Evolutionary conservation across 2,888 invertebrate genomes (phyloP).

Genomic region (Lithophane semibrunnea): DNA sequence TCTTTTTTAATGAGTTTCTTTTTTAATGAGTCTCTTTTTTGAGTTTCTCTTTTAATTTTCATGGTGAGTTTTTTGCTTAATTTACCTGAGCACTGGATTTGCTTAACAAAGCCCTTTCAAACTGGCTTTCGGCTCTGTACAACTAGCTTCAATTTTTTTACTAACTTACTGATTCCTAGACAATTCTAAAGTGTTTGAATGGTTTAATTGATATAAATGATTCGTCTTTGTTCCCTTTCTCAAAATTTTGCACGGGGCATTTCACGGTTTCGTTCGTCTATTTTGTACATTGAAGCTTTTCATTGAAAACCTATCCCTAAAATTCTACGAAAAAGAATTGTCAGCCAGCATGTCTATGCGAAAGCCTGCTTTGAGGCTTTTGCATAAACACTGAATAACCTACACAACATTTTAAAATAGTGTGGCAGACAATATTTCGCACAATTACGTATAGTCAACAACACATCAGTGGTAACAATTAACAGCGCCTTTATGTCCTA

Average conservation of each 20-base stretch:
- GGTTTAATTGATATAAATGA: background rate
- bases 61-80: constrained; percentile 70
- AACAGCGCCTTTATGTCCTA: background rate
- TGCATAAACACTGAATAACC: background rate
- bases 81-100: background rate
- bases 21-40: too few species aligned
- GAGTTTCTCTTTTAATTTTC: constrained; percentile 31
- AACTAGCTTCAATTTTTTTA: background rate
- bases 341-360: background rate
- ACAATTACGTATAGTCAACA: background rate
- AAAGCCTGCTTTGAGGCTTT: background rate
- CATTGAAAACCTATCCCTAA: background rate
- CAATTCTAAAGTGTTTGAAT: background rate
- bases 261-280: background rate
- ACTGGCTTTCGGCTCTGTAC: background rate
- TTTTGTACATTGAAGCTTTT: background rate
- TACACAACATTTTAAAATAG: background rate
- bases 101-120: background rate
- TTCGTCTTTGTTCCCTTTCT: background rate
- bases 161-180: background rate
- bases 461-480: background rate
- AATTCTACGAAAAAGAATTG: background rate
- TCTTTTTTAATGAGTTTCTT: constrained; percentile 57
- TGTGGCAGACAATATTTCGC: background rate
- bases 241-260: too few species aligned